Base-by-base conservation (phyloP, 2,113 vertebrate species). In the Aegithalos caudatus region DNA sequence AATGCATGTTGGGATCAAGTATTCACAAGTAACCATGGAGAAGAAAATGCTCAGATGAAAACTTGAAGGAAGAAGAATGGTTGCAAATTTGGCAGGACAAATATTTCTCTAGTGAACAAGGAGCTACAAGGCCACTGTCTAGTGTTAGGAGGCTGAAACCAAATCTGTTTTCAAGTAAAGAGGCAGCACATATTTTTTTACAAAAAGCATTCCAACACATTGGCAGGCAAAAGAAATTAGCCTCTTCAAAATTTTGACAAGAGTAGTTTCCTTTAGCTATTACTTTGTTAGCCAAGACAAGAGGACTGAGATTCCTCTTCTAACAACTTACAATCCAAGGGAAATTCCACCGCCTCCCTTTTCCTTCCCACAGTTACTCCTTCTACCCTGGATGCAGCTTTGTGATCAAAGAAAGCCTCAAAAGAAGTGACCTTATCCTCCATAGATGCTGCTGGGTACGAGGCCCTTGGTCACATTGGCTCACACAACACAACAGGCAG, bases 321-420 rank as follows among this genome's bases (percentile, higher is more conserved):
- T 67, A 80, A 54, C 0, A 1, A 27, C 7, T 72, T 53, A 50
- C 1, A 0, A 31, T 42, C 24, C 4, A 18, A 14, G 10, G 11
- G 27, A 11, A 24, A 62, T 50, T 85, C 87, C 14, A 38, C 69
- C 13, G 38, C 7, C 11, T 53, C 4, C 6, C 3, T 81, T 84
- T 81, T 76, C 18, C 9, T 65, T 29, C 14, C 17, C 35, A 28
- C 18, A 33, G 33, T 50, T 19, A n/a, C 15, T 67, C 9, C 8
- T 81, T 61, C 25, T 57, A 5, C 9, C 16, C 29, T 83, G 35
- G 19, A 62, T 61, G 31, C 16, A 87, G 44, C 27, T 31, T 15
- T 42, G 33, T 60, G 50, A 71, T 60, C 53, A 89, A 92, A 87
- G 50, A 74, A 51, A 92, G n/a, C 17, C 18, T 76, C 33, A 69